Conservation (phyloP, 2,888 invertebrate species). For the Yponomeuta sedellus region DNA sequence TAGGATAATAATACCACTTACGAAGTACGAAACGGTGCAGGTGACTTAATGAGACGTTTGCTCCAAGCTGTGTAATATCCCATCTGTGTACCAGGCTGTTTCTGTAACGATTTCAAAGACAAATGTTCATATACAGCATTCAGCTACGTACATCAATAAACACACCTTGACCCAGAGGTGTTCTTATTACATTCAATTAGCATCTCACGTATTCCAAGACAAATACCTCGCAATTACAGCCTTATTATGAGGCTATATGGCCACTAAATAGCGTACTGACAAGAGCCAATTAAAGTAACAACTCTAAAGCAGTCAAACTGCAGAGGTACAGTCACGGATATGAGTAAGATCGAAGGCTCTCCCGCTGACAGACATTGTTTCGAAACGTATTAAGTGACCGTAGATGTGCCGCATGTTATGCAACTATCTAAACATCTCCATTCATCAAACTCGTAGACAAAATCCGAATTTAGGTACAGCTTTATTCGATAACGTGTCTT, state of each 20-base stretch:
- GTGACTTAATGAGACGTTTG: conserved; percentile 2
- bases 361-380: conserved; percentile 29
- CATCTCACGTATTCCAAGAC: conserved; percentile 8
- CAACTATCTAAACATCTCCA: conserved; percentile 25
- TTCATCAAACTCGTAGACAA: conserved; percentile 32
- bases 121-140: not conserved
- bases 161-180: conserved; percentile 13
- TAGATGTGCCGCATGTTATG: conserved; percentile 28
- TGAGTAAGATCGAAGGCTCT: not conserved
- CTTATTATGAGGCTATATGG: conserved; percentile 12
- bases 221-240: conserved; percentile 15
- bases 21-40: conserved; percentile 20
- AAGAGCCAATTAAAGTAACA: conserved; percentile 13
- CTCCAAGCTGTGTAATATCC: not conserved
- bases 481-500: conserved; percentile 35
- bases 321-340: not conserved
- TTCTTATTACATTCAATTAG: conserved; percentile 14
- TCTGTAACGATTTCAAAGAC: not conserved
- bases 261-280: conserved; percentile 8
- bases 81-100: not conserved
- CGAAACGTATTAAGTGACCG: conserved; percentile 27
- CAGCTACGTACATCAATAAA: not conserved
- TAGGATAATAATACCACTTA: conserved; percentile 28
- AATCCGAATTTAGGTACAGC: conserved; percentile 31
- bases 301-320: not conserved